Evolutionary conservation across 2,113 vertebrate genomes (phyloP).

Genomic region (Apodemus speciosus): DNA sequence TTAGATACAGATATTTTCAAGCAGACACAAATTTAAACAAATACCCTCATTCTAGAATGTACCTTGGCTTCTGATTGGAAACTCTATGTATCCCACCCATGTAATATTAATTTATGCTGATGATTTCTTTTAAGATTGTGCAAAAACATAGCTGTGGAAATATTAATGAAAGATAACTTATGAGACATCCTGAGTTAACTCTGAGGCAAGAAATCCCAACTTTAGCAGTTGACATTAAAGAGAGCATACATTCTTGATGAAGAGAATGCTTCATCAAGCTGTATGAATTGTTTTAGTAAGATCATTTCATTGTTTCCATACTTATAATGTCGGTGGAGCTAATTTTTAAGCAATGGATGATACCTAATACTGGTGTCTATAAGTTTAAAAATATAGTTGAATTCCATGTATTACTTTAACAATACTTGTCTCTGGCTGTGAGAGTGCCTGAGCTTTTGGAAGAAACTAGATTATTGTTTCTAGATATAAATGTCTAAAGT

Average conservation of each 20-base stretch:
- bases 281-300: not conserved
- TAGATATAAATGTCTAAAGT: not conserved
- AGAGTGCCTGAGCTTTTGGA: not conserved
- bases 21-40: not conserved
- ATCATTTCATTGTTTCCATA: not conserved
- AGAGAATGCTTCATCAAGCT: slow-evolving; percentile 19
- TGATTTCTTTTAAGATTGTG: slow-evolving; percentile 32
- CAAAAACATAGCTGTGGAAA: slow-evolving; percentile 17
- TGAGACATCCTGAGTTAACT: slow-evolving; percentile 7
- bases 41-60: slow-evolving; percentile 24
- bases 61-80: slow-evolving; percentile 24
- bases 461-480: slow-evolving; percentile 17
- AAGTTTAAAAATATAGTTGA: not conserved
- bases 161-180: not conserved
- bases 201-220: slow-evolving; percentile 23
- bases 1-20: not conserved
- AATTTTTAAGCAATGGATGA: not conserved
- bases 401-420: not conserved
- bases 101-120: slow-evolving; percentile 40
- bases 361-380: not conserved
- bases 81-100: not conserved
- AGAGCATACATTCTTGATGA: not conserved
- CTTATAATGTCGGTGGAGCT: not conserved
- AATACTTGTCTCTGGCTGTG: not conserved
- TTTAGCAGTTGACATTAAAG: slow-evolving; percentile 22